A percentile compares a stretch with the other conserved stretches of the same genome.
phyloP scores from a whole-genome alignment of 2,888 invertebrate species.

The Drosophila fungiperda region DNA sequence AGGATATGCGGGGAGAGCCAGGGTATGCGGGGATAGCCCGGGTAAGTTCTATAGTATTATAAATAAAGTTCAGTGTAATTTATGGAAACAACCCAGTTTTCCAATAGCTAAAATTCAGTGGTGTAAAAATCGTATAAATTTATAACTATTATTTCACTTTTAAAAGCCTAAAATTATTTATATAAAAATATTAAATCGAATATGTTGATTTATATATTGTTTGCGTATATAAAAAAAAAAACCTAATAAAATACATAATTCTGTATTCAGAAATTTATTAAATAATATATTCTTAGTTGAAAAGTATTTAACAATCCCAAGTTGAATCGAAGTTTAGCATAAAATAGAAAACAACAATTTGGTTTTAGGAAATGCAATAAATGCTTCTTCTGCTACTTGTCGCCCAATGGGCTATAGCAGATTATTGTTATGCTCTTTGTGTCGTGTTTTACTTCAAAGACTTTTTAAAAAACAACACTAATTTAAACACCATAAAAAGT shows the following conservation, averaged over 20 bases:
- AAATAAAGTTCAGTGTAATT: neutral
- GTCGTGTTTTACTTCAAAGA: neutral
- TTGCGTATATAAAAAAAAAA: neutral
- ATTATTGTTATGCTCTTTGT: neutral
- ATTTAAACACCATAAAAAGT: neutral
- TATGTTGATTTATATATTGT: neutral
- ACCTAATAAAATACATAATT: too few species aligned
- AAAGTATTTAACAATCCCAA: neutral
- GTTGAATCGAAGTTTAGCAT: neutral
- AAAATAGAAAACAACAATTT: too few species aligned
- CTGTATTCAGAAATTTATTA: neutral
- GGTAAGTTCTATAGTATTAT: neutral
- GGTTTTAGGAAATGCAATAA: too few species aligned
- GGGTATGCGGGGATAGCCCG: neutral
- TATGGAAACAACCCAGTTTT: neutral
- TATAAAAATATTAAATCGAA: neutral
- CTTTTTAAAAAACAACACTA: slow-evolving; percentile 2
- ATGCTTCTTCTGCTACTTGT: too few species aligned
- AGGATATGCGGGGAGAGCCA: neutral
- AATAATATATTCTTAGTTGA: neutral
- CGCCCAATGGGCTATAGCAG: too few species aligned
- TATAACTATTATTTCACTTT: too few species aligned
- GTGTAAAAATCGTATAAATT: neutral
- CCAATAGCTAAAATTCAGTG: neutral
- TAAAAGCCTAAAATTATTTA: neutral